These are phyloP conservation scores for Monomorium pharaonis DNA, from an alignment of 1,140 invertebrate genomes.

Conservation along the genomic window DNA sequence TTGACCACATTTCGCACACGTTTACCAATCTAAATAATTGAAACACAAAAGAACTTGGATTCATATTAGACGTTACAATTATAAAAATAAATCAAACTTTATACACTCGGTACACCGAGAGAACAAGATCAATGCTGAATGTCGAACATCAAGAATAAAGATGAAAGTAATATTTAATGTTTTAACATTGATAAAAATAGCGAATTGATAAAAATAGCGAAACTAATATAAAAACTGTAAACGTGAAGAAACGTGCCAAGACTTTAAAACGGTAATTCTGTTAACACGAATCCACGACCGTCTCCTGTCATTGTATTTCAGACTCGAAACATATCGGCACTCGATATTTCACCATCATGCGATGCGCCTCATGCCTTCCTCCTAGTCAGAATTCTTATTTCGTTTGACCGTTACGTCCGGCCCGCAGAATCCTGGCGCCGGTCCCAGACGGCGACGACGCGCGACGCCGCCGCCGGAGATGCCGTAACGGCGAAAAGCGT, in stretches of 20 bases:
- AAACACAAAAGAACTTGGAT: no score
- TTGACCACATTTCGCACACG: background rate
- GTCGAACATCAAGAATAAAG: no score
- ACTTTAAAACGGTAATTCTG: background rate
- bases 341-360: background rate
- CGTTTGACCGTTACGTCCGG: slow-evolving; percentile 47
- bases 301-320: background rate
- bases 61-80: no score
- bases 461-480: slow-evolving; percentile 23
- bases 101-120: no score
- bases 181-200: background rate
- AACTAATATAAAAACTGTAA: no score
- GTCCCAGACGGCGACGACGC: background rate
- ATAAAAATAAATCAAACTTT: no score
- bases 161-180: background rate
- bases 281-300: background rate
- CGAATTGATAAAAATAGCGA: background rate
- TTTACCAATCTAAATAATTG: background rate
- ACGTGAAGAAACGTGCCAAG: no score
- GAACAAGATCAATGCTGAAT: no score
- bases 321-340: background rate
- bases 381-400: slow-evolving; percentile 19
- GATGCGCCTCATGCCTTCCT: background rate
- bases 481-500: slow-evolving; percentile 55
- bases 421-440: slow-evolving; percentile 62